Evolutionary conservation across 1,140 invertebrate genomes (phyloP), one percentile per base, ranked within the genome.

Genomic region (Philopotamus ludificatus): DNA sequence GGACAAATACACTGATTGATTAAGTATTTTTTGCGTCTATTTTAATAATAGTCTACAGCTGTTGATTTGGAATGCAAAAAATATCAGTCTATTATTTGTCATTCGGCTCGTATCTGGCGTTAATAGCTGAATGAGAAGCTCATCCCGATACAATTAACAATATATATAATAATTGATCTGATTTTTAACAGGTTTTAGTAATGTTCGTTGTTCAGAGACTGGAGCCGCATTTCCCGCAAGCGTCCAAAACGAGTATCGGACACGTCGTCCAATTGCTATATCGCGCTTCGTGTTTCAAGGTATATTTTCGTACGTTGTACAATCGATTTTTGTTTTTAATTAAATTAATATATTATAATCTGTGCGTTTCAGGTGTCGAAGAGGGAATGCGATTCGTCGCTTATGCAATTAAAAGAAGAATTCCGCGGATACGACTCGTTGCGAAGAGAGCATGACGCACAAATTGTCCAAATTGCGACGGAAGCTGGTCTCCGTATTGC

Each of bases 351-450:
- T 53, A 21, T 53, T 18, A 21, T 4, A 21, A 3, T 3, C 21
- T 20, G 10, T 22, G 7, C 21, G 25, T 54, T 10, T 39, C 71
- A 93, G 91, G 94, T 98, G 44, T 95, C 95, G 7, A 99, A 99
- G 81, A 84, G 97, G 20, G 95, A 98, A 74, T 94, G 94, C 10
- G 95, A 99, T 80, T 98, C 96, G 0, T 98, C 96, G 1, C 77
- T 99, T 28, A 99, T 99, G 97, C 95, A 99, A 78, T 76, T 99
- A 3, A 98, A 99, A 76, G 95, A 98, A 73, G 96, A 99, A 74
- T 99, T 97, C 74, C 85, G 96, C 12, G 93, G 91, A 1, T 98
- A 98, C 74, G 95, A 99, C 66, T 87, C 91, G 2, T 75, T 99
- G 15, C 83, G 97, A 54, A 82, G 94, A 0, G 97, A 99, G 75